Conservation (phyloP, 2,113 vertebrate species). For the Pavo muticus region DNA sequence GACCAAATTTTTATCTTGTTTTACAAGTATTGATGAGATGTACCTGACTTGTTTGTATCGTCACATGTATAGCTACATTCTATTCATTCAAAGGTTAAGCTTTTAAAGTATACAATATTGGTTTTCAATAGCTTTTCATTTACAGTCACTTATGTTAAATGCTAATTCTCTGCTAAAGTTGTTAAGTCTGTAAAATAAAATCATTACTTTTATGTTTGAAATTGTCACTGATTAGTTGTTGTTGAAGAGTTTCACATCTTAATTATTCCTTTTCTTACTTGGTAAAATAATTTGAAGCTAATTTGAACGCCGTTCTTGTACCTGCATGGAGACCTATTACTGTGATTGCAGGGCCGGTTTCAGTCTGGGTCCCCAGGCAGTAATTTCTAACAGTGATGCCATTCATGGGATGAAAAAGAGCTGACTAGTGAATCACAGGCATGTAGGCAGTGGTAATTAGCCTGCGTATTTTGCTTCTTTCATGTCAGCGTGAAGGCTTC, state of each 20-base stretch:
- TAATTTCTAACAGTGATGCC: slow-evolving; percentile 19
- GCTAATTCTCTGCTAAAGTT: slow-evolving; percentile 18
- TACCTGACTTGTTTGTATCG: background rate
- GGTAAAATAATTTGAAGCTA: slow-evolving; percentile 29
- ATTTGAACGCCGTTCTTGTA: background rate
- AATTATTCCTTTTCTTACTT: background rate
- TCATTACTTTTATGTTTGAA: background rate
- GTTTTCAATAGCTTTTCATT: background rate
- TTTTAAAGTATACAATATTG: fast-evolving
- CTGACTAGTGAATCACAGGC: background rate
- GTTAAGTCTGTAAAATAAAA: slow-evolving; percentile 35
- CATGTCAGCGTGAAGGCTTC: background rate
- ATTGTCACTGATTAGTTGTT: slow-evolving; percentile 10
- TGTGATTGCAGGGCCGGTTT: slow-evolving; percentile 5
- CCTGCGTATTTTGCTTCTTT: background rate
- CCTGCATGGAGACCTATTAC: background rate
- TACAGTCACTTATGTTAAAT: background rate
- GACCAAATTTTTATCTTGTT: background rate
- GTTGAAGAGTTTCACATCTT: slow-evolving; percentile 6
- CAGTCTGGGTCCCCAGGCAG: background rate
- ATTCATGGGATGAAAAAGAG: slow-evolving; percentile 23
- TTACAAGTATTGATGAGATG: background rate
- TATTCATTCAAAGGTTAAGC: background rate
- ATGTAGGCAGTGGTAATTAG: slow-evolving; percentile 6
- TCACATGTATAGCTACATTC: background rate